These are phyloP conservation scores for Aricia artaxerxes DNA, from an alignment of 2,888 invertebrate genomes.

Conservation along the genomic window DNA sequence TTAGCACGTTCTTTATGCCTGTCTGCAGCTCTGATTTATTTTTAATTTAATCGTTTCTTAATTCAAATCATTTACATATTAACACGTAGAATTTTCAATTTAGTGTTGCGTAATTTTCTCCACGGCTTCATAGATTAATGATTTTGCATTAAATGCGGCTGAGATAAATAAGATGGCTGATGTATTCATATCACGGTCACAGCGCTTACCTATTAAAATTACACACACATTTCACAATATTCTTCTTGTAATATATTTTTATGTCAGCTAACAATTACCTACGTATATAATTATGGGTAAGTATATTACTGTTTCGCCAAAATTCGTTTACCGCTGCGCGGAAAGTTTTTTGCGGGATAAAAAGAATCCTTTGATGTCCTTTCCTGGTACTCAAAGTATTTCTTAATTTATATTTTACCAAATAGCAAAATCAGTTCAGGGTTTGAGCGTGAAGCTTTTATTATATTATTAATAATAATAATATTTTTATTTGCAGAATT, in stretches of 20 bases:
- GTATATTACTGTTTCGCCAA: too few species aligned
- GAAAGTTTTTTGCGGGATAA: too few species aligned
- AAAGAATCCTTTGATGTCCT: too few species aligned
- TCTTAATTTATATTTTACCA: too few species aligned
- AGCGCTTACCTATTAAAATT: neutral
- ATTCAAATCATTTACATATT: neutral
- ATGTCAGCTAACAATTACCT: neutral
- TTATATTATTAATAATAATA: too few species aligned
- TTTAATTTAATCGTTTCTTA: neutral
- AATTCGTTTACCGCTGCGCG: too few species aligned
- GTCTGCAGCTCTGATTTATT: slow-evolving; percentile 11
- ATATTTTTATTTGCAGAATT: too few species aligned
- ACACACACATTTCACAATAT: slow-evolving; percentile 1
- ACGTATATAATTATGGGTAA: neutral
- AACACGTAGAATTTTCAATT: slow-evolving; percentile 17
- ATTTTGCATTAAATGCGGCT: slow-evolving; percentile 9
- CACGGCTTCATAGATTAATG: slow-evolving; percentile 25
- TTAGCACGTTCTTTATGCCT: neutral
- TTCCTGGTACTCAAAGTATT: too few species aligned
- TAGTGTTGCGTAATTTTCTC: slow-evolving; percentile 12
- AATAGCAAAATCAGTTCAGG: too few species aligned
- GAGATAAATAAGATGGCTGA: slow-evolving; percentile 6
- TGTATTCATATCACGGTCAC: neutral
- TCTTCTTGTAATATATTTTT: neutral
- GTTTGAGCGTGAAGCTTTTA: too few species aligned